Evolutionary conservation across 2,797 vertebrate species (phyloP), one percentile per base, ranked within the genome.

Genomic region (Enteromius paludinosus): DNA sequence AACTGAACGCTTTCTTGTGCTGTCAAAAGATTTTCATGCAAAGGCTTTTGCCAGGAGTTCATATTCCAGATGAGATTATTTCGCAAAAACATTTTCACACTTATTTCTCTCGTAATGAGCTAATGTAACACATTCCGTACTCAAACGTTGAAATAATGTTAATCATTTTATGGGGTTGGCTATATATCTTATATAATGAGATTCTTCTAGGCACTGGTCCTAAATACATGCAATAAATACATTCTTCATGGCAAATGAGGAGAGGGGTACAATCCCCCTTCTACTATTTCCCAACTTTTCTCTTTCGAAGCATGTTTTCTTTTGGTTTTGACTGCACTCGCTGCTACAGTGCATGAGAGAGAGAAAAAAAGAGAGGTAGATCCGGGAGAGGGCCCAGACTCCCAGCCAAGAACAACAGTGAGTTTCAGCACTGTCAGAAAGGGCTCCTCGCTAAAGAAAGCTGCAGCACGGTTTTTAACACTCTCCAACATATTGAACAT

Each of bases 401-500:
- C 85, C 14, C 81, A 82, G 93, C 92, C 92, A 94, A 94, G 84
- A 90, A 90, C 92, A 94, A 93, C 92, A 93, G 52, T 75, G 78
- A 84, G 77, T 88, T 81, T 47, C 89, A 87, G 71, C 52, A 30
- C 52, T 59, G 84, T 78, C 73, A 83, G 87, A 87, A 88, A 88
- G 86, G 80, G 87, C 86, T 90, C 85, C 87, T 88, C 43, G 35
- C 82, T 79, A 85, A 83, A 83, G 81, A 82, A 87, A 87, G 81
- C 84, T 78, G 41, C 84, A 61, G 80, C 88, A 87, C 86, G 38
- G 88, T 83, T 89, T 74, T 89, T 86, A 87, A 90, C 86, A 64
- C 88, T 85, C 87, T 86, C 77, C 91, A 91, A 93, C 93, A 93
- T 92, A 92, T 90, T 83, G 87, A 92, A 95, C 93, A 94, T 93